A percentile compares a stretch with the other conserved stretches of the same genome.
phyloP scores from a whole-genome alignment of 2,888 invertebrate species.

The Seira ritae region DNA sequence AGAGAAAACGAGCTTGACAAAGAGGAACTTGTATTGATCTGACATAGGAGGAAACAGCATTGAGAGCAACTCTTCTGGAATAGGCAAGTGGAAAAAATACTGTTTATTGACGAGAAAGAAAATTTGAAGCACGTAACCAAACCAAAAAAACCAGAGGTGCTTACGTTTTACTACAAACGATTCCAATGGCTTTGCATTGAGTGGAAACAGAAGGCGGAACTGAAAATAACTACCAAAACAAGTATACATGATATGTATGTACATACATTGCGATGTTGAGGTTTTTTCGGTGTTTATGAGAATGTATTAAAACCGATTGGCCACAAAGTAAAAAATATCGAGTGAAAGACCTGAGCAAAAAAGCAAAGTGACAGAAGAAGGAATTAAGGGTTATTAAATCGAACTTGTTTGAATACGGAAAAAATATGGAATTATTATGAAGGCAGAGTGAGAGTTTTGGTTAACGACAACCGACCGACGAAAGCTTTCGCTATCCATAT shows the following conservation, averaged over 20 bases:
- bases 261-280: too few species aligned
- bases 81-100: not conserved
- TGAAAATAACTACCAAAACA: not conserved
- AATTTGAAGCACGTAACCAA: constrained; percentile 1
- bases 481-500: not conserved
- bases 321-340: too few species aligned
- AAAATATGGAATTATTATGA: not conserved
- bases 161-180: not conserved
- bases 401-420: not conserved
- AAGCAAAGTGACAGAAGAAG: not conserved
- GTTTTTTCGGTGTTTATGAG: too few species aligned
- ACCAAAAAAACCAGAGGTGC: not conserved
- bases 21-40: not conserved
- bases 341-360: not conserved
- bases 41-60: not conserved
- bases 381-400: constrained; percentile 3
- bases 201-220: not conserved
- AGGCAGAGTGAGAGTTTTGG: not conserved
- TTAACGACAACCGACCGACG: not conserved
- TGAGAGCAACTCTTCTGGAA: not conserved
- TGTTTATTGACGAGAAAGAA: not conserved
- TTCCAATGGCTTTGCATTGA: not conserved
- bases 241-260: too few species aligned
- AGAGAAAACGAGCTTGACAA: not conserved
- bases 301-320: too few species aligned